Percentiles rank a stretch among this genome's conserved stretches.
Evolutionary conservation across 2,113 vertebrate genomes (phyloP).

Genomic region (Heloderma charlesbogerti): DNA sequence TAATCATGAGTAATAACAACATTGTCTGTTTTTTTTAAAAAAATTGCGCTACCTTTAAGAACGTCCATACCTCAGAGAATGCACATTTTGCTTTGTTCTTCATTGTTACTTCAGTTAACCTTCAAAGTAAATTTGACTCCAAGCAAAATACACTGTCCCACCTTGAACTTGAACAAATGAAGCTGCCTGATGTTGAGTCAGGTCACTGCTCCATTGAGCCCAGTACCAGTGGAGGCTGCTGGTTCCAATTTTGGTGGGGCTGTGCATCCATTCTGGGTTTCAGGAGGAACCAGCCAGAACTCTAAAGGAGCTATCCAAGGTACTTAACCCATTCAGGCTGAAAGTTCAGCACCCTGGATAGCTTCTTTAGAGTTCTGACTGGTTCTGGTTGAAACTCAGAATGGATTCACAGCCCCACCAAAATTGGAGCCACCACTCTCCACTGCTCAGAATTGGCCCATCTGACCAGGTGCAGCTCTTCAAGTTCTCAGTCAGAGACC

Average conservation of each 20-base stretch:
- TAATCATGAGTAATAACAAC: neutral
- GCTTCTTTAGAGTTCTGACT: too few relatives aligned
- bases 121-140: neutral
- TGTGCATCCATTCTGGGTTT: too few relatives aligned
- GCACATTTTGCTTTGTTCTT: neutral
- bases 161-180: neutral
- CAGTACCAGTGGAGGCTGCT: too few relatives aligned
- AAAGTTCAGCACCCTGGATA: too few relatives aligned
- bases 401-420: too few relatives aligned
- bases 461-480: neutral
- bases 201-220: neutral
- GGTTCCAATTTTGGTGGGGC: too few relatives aligned
- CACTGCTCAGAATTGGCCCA: neutral
- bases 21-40: neutral
- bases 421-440: too few relatives aligned
- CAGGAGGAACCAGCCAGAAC: too few relatives aligned
- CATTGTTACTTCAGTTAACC: neutral
- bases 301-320: too few relatives aligned
- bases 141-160: neutral
- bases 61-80: neutral
- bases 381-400: too few relatives aligned
- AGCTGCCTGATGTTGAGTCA: neutral
- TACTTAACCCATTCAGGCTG: too few relatives aligned
- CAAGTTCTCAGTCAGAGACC: neutral
- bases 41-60: neutral